phyloP scores from a whole-genome alignment of 2,797 vertebrate species.

The Premnoplex brunnescens region DNA sequence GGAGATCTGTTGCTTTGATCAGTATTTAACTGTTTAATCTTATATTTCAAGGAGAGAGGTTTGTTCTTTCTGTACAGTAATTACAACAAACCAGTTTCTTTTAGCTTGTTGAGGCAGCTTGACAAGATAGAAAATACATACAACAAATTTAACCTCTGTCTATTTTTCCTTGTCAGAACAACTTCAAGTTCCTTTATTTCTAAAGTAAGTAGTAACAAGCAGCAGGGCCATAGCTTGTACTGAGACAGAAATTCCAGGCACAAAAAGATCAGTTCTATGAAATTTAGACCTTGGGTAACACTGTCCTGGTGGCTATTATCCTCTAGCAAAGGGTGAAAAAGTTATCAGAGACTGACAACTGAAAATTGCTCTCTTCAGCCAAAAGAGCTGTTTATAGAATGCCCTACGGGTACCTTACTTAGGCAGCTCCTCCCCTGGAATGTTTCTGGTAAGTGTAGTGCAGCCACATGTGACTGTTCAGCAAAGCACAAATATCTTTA shows the following conservation, averaged over 20 bases:
- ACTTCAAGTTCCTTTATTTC: neutral
- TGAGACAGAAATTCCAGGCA: neutral
- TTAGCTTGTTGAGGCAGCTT: neutral
- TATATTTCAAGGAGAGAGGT: neutral
- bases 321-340: neutral
- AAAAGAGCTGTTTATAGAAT: neutral
- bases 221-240: neutral
- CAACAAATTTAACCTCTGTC: neutral
- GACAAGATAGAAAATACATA: neutral
- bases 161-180: neutral
- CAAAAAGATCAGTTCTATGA: neutral
- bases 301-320: neutral
- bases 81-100: neutral
- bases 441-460: neutral
- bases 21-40: neutral
- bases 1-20: neutral
- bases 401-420: neutral
- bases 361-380: neutral
- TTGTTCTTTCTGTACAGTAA: neutral
- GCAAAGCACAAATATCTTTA: neutral
- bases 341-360: neutral
- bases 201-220: neutral
- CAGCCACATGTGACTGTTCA: neutral
- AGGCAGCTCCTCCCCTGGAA: neutral
- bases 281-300: neutral